Evolutionary conservation across 2,113 vertebrate genomes (phyloP).

Genomic region (Cercopithecus mona): DNA sequence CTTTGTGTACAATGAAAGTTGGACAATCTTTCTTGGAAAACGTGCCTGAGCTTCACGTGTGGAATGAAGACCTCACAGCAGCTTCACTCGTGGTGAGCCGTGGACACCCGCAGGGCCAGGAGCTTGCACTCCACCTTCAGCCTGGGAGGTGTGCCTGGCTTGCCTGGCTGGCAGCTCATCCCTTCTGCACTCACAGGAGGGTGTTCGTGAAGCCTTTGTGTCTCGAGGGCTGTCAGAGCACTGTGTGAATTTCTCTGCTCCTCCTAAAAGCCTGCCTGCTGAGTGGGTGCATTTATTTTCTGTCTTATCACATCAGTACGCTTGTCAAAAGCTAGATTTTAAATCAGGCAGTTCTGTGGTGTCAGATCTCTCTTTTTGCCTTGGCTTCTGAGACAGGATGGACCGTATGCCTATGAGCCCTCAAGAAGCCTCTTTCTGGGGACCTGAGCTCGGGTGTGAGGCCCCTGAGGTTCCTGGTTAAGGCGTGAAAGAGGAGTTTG

Average conservation of each 20-base stretch:
- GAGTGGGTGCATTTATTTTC: neutral
- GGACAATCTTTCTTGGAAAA: neutral
- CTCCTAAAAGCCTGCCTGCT: neutral
- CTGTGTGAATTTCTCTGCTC: neutral
- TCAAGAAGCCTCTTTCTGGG: neutral
- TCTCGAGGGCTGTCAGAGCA: neutral
- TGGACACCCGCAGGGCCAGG: neutral
- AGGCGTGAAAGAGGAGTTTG: no score
- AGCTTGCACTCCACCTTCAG: neutral
- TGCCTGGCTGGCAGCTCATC: neutral
- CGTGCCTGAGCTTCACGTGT: fast-evolving
- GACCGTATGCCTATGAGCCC: neutral
- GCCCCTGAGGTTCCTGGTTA: neutral
- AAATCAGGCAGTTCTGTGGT: fast-evolving
- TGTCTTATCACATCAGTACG: neutral
- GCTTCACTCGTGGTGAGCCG: fast-evolving
- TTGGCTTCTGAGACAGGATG: neutral
- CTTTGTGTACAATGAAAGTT: neutral
- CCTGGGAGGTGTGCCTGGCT: neutral
- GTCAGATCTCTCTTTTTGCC: neutral
- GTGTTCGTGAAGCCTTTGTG: neutral
- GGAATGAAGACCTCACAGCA: neutral
- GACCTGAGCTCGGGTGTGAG: neutral
- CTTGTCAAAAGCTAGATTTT: neutral
- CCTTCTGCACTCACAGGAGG: fast-evolving